Evolutionary conservation across 2,113 vertebrate genomes (phyloP), one percentile per base, ranked within the genome.

Genomic region (Ursus arctos): DNA sequence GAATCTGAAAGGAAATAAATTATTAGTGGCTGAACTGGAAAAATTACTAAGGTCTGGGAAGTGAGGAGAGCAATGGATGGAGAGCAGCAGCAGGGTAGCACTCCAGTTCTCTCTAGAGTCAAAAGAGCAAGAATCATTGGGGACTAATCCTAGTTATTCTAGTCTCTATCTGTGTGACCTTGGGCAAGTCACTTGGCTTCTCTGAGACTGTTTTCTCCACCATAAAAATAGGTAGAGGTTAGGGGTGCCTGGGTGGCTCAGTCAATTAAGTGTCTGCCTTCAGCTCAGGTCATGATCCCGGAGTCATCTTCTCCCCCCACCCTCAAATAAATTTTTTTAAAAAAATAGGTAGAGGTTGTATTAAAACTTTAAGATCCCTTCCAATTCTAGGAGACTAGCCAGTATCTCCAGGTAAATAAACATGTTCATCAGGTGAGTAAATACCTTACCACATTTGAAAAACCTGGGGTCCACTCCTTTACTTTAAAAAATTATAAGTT

Each of bases 331-430:
- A 33, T 4, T 40, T 40, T 40, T 40, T 40, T 40, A 8, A 67
- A 74, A 43, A 92, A 77, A 67, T 40, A 67, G 63, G 61, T 0
- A 88, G n/a, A 86, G 16, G 36, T 0, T 76, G 24, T 94, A 53
- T 71, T 93, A 89, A 74, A 88, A 97, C n/a, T 92, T 89, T 57
- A 97, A 82, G 74, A 77, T 80, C 63, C 51, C 53, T 86, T 96
- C 72, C 80, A 95, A 21, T 92, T 83, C 47, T 80, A 95, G 26
- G 43, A 79, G 74, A 90, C 95, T 86, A 93, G 74, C 12, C 47
- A 88, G 7, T 72, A 79, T 26, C 19, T 90, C 47, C 87, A 88
- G 11, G 57, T 57, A 93, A 90, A 94, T 43, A 87, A 65, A 10
- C 26, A 63, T 59, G 59, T 92, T 94, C 28, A 72, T 8, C 22